Base-by-base conservation (phyloP, 2,888 invertebrate species). In the Diarsia rubi region DNA sequence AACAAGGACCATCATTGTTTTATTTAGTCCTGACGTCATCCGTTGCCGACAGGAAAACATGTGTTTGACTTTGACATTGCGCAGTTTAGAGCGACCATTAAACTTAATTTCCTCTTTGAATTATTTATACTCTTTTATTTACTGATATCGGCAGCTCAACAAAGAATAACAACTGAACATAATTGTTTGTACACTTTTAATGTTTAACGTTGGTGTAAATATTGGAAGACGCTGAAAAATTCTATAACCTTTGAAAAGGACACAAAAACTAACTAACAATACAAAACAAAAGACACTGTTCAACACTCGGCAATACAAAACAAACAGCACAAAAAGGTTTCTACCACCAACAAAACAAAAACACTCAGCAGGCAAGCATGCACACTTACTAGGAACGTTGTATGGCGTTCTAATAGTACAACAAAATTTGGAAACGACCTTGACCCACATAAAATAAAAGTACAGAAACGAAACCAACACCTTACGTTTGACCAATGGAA, bases 361-460 rank as follows among this genome's bases (percentile, higher is more conserved):
- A 91, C 93, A 94, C 91, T 92, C 91, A 91, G 91, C 95, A 95
- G 94, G 95, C 95, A 94, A 93, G 93, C 95, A 96, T 95, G 95
- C 95, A 95, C 93, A 94, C 93, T 92, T 90, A 93, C 92, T 89
- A 92, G 92, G 92, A 94, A 94, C 93, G 93, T 93, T 93, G 81
- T 87, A 89, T 90, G 89, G 92, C 91, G 88, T 88, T 86, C 90
- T 83, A 89, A 85, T 81, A 88, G 74, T 86, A 88, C 84, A 91
- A 90, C 81, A 85, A 89, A 88, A 87, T 82, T 78, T 73, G 21
- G 54, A 80, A 89, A 92, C 87, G 89, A 92, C 90, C 91, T 81
- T 88, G 89, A 90, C 88, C 92, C 90, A 92, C 87, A 91, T 86
- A 89, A 85, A 91, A 91, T 21, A 75, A 88, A 84, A 88, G 72